Conservation (phyloP, 2,113 vertebrate species). For the Eptatretus burgeri region DNA sequence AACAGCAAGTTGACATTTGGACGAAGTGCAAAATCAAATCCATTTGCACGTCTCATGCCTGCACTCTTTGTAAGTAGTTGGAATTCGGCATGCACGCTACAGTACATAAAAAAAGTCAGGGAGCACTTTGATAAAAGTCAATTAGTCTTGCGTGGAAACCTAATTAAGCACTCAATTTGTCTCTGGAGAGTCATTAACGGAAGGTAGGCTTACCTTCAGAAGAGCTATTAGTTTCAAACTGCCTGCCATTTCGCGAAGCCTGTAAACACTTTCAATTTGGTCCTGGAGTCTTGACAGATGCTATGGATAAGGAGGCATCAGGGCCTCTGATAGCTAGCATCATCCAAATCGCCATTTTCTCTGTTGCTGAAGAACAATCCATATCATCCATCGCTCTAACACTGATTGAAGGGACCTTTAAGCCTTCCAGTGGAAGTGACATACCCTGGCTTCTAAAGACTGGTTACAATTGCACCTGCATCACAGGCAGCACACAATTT, state of each 20-base stretch:
- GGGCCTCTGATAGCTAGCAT: conserved; percentile 1
- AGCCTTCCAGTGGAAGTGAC: background rate
- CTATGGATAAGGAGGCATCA: conserved; percentile 2
- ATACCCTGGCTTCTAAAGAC: background rate
- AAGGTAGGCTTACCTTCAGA: background rate
- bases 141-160: conserved; percentile 3
- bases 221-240: background rate
- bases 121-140: background rate
- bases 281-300: conserved; percentile 2
- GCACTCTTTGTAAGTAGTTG: too few relatives aligned
- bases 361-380: background rate
- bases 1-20: too few relatives aligned
- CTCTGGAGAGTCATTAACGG: conserved; percentile 3
- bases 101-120: too few relatives aligned
- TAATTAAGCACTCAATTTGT: conserved; percentile 6
- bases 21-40: too few relatives aligned
- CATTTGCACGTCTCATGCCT: too few relatives aligned
- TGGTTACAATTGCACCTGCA: too few relatives aligned
- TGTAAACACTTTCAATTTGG: background rate
- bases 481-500: too few relatives aligned
- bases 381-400: background rate
- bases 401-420: background rate
- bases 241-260: conserved; percentile 1
- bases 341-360: conserved; percentile 5
- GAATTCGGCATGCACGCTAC: too few relatives aligned